These are phyloP conservation scores for Girardia tigrina DNA, from an alignment of 2,888 invertebrate species.

Conservation along the genomic window DNA sequence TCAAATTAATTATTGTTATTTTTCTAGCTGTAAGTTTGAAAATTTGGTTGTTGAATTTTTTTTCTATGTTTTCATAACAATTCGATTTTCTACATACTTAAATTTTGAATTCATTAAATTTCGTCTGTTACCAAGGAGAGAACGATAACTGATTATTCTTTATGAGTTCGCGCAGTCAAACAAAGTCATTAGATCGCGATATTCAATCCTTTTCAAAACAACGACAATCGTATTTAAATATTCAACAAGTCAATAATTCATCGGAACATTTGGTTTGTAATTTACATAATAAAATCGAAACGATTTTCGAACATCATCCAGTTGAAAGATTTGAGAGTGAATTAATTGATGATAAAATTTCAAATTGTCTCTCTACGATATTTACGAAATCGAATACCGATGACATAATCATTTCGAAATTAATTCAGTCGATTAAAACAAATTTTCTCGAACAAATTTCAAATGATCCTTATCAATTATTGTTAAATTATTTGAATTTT, in stretches of 20 bases:
- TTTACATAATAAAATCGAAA: conserved; percentile 27
- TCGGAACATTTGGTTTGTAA: neutral
- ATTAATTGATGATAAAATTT: neutral
- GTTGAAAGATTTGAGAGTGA: neutral
- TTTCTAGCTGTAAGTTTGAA: too few relatives aligned
- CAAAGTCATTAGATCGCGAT: conserved; percentile 8
- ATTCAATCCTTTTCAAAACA: neutral
- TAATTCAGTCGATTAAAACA: neutral
- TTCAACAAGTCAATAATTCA: neutral
- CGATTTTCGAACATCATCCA: neutral
- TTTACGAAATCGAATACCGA: neutral
- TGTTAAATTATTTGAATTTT: neutral
- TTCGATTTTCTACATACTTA: too few relatives aligned
- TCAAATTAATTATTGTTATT: too few relatives aligned
- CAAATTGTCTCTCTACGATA: neutral
- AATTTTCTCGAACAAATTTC: neutral
- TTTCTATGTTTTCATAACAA: too few relatives aligned
- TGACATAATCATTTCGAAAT: neutral
- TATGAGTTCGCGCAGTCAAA: neutral
- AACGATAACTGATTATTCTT: neutral
- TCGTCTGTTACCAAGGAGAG: too few relatives aligned
- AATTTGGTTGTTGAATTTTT: too few relatives aligned
- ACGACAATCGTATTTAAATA: neutral
- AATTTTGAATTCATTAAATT: too few relatives aligned
- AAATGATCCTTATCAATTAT: neutral